Base-by-base conservation (phyloP, 2,797 vertebrate species). In the Pseudotriccus pelzelni region DNA sequence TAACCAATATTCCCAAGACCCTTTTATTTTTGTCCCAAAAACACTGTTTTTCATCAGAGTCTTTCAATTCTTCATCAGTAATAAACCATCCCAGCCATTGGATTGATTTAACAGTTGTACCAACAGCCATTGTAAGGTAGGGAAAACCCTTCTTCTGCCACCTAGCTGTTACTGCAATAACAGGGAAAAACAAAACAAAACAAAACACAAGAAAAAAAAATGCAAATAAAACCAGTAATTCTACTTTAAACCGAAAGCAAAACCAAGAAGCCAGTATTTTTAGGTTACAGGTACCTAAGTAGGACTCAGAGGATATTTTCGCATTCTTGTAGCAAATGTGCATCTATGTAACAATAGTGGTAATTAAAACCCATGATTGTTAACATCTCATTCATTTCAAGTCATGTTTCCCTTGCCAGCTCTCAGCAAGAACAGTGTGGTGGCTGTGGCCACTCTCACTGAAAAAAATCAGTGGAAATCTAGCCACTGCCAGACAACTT, bases 1-100 rank as follows among this genome's bases (percentile, higher is more conserved):
- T 79, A 88, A 89, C 74, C 72, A 80, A 74, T 90, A 90, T 78
- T 95, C 90, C 83, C 74, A 30, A n/a, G 2, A 93, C 32, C 9
- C 19, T 82, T 87, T 85, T 86, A 49, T 70, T 89, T 92, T 86
- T 67, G n/a, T 52, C 70, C 47, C 32, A 3, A 75, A 88, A 91
- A 32, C 25, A 49, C 10, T 66, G 36, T 28, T 93, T 93, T 52
- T 55, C 59, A 60, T 90, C 37, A 79, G 56, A 79, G n/a, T 84
- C 55, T 94, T 95, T 87, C 67, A 95, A 34, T 87, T 60, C n/a
- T 91, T 86, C 80, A 32, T 70, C 53, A 70, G 34, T 67, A 77
- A 25, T 83, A 94, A 89, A 78, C 92, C 73, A 93, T 83, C 32
- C 22, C 59, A 94, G 41, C 9, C 89, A 63, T 13, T 70, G 32